Evolutionary conservation across 1,140 invertebrate species (phyloP).

Genomic region (Leguminivora glycinivorella): DNA sequence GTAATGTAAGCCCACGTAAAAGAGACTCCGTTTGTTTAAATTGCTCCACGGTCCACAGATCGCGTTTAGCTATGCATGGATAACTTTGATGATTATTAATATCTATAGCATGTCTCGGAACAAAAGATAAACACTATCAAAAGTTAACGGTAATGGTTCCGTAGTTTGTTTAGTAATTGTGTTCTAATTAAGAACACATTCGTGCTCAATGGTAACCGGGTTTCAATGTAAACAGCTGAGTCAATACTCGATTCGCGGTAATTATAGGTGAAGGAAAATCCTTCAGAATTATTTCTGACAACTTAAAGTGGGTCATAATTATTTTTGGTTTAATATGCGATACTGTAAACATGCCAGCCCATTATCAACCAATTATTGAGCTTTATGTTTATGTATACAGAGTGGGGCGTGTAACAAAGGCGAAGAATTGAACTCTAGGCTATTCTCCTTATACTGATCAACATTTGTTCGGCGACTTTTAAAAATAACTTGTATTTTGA

Average conservation of each 20-base stretch:
- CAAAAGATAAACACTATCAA: not conserved
- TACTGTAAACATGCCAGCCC: not conserved
- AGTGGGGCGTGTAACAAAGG: too few species aligned
- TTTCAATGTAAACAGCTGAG: conserved; percentile 15
- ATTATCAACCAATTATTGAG: too few species aligned
- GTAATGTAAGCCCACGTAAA: too few species aligned
- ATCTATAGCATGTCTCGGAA: too few species aligned
- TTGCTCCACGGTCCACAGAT: not conserved
- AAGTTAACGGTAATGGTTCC: not conserved
- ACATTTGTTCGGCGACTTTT: too few species aligned
- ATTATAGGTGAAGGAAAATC: conserved; percentile 3
- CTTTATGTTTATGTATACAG: too few species aligned
- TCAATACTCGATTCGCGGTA: conserved; percentile 10
- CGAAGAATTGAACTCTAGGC: too few species aligned
- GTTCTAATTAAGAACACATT: not conserved
- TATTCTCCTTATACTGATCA: too few species aligned
- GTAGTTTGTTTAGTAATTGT: conserved; percentile 9
- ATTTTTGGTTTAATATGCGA: not conserved
- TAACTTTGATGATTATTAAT: not conserved
- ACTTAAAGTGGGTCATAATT: not conserved
- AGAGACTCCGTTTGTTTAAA: too few species aligned
- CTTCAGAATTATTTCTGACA: not conserved
- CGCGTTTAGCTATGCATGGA: not conserved
- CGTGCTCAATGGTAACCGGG: not conserved
- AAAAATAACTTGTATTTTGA: too few species aligned